phyloP scores from a whole-genome alignment of 2,113 vertebrate species.

The Actenoides hombroni region DNA sequence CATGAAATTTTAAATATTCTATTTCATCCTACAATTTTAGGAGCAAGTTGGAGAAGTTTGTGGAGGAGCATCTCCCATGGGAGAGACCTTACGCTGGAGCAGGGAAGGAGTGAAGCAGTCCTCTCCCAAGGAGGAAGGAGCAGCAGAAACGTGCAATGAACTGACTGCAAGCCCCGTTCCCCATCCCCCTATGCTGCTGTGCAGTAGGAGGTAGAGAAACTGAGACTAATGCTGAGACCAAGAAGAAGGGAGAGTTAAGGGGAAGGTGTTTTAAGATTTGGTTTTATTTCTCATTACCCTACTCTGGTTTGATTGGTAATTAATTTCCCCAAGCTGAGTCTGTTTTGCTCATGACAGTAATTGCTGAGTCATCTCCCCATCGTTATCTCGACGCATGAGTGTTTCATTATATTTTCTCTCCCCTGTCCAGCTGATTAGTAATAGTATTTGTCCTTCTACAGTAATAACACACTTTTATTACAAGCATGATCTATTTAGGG shows the following conservation, averaged over 20 bases:
- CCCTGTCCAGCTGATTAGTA: neutral
- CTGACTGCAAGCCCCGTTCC: neutral
- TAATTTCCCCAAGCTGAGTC: neutral
- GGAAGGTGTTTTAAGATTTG: neutral
- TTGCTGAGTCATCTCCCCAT: neutral
- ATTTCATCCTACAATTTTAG: neutral
- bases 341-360: neutral
- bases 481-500: neutral
- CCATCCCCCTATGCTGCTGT: fast-evolving
- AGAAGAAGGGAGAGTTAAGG: neutral
- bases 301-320: neutral
- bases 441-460: neutral
- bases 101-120: neutral
- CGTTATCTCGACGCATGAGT: neutral
- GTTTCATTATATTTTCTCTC: neutral
- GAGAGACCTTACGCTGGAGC: neutral
- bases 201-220: neutral
- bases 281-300: too few relatives aligned
- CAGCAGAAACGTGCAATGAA: neutral
- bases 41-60: neutral
- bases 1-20: neutral
- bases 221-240: neutral
- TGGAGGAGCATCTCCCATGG: too few relatives aligned
- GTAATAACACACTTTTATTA: neutral
- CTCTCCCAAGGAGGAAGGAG: neutral